Percentiles rank a stretch among this genome's conserved stretches.
phyloP scores from a whole-genome alignment of 2,888 invertebrate genomes.

The Cyclophora albipunctata region DNA sequence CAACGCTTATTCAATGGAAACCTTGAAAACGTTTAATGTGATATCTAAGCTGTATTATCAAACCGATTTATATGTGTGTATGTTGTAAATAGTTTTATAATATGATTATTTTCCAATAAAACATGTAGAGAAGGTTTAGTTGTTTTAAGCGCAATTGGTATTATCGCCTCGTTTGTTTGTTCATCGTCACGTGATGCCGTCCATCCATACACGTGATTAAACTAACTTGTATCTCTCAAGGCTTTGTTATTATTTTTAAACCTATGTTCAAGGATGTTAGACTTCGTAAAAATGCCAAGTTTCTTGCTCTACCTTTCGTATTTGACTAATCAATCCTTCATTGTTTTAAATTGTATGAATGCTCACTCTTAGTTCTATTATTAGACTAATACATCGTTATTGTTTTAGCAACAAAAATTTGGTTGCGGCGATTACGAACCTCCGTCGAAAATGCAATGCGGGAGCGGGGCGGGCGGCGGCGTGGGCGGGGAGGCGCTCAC shows the following conservation, averaged over 20 bases:
- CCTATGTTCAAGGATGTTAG: no score
- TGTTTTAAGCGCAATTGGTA: slow-evolving; percentile 1
- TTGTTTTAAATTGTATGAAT: no score
- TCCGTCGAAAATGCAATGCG: slow-evolving; percentile 82
- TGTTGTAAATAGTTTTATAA: no score
- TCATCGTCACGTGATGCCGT: slow-evolving; percentile 19
- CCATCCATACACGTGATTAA: slow-evolving; percentile 26
- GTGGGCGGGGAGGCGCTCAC: slow-evolving; percentile 71
- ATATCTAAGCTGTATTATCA: no score
- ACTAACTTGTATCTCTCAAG: slow-evolving; percentile 23
- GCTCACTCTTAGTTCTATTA: no score
- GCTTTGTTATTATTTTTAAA: slow-evolving; percentile 7
- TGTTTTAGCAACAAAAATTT: slow-evolving; percentile 89
- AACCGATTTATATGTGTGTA: background rate
- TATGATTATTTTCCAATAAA: no score
- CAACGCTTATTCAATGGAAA: no score
- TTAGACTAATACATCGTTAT: slow-evolving; percentile 13
- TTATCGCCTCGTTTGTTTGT: slow-evolving; percentile 9
- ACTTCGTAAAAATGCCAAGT: no score
- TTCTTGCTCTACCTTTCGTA: no score
- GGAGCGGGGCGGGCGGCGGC: slow-evolving; percentile 49
- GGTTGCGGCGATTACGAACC: slow-evolving; percentile 83
- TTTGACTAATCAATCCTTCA: no score
- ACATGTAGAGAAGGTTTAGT: no score
- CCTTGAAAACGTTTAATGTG: no score